Percentiles rank a stretch among this genome's conserved stretches.
Conservation (phyloP, 1,140 invertebrate genomes). For the Mamestra configurata region DNA sequence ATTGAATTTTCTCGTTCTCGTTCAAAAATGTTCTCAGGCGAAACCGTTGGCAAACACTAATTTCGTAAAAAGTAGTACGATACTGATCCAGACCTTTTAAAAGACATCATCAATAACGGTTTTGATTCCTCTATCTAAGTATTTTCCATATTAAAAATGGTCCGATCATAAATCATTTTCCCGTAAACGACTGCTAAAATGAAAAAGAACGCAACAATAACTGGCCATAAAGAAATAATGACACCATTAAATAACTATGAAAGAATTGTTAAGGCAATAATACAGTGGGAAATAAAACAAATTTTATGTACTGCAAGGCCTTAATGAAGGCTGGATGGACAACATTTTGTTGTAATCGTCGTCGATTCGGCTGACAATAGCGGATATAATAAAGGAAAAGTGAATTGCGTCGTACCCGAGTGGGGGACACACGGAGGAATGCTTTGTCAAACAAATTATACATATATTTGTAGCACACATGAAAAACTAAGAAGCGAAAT, state of each 20-base stretch:
- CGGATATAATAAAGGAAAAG: conserved; percentile 56
- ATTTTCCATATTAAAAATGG: background rate
- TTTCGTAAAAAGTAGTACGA: too few relatives aligned
- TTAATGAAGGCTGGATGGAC: conserved; percentile 50
- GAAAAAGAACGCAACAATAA: background rate
- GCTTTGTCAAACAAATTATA: background rate
- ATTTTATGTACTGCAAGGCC: conserved; percentile 36
- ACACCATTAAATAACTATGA: background rate
- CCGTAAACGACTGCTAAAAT: background rate
- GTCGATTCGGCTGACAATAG: conserved; percentile 53
- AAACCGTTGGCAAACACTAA: too few relatives aligned
- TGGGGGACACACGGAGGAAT: background rate
- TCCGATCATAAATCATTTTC: background rate
- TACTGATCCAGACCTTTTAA: too few relatives aligned
- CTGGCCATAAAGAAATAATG: background rate
- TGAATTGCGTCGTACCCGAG: conserved; percentile 42
- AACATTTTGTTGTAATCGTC: conserved; percentile 57
- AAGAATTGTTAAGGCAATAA: background rate
- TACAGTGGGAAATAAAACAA: conserved; percentile 23
- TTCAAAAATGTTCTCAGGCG: too few relatives aligned
- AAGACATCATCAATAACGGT: background rate
- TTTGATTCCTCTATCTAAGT: background rate
- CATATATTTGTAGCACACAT: background rate
- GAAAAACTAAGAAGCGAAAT: too few relatives aligned
- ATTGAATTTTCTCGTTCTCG: too few relatives aligned